These are phyloP conservation scores for Phyllopteryx taeniolatus DNA, from an alignment of 2,113 vertebrate species.

Conservation along the genomic window DNA sequence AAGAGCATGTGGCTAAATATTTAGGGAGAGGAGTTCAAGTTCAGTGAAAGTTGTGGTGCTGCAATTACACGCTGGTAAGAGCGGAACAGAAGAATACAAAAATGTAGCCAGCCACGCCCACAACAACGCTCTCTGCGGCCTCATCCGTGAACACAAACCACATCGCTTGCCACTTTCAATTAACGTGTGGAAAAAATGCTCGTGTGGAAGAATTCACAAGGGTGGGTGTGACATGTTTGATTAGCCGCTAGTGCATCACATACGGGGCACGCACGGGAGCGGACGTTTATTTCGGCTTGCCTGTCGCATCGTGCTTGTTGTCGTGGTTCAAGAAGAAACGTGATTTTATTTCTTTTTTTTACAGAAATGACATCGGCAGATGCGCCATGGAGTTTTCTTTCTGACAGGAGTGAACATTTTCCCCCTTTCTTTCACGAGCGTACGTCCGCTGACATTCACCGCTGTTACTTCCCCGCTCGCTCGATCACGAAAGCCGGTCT, in stretches of 20 bases:
- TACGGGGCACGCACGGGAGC: conserved; percentile 2
- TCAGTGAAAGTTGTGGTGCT: background rate
- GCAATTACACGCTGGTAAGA: background rate
- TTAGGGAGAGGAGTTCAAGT: too few species aligned
- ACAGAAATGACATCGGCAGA: too few species aligned
- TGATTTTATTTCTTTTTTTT: too few species aligned
- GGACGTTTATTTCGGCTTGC: conserved; percentile 10
- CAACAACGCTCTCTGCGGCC: background rate
- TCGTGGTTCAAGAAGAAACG: too few species aligned
- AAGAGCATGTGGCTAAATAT: too few species aligned
- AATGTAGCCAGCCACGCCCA: background rate
- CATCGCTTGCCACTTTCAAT: conserved; percentile 22
- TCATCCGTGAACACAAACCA: conserved; percentile 38
- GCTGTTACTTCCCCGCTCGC: too few species aligned
- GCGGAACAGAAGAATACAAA: background rate
- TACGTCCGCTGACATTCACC: too few species aligned
- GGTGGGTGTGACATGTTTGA: conserved; percentile 27
- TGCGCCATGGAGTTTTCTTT: too few species aligned
- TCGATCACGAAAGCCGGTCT: conserved; percentile 38
- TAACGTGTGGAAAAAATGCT: conserved; percentile 8
- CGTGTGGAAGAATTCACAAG: conserved; percentile 8
- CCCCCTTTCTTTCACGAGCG: too few species aligned
- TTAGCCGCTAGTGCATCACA: conserved; percentile 8
- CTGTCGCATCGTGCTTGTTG: too few species aligned
- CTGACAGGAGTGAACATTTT: too few species aligned